Conservation (phyloP, 2,113 vertebrate genomes). For the Trematocara zebra region DNA sequence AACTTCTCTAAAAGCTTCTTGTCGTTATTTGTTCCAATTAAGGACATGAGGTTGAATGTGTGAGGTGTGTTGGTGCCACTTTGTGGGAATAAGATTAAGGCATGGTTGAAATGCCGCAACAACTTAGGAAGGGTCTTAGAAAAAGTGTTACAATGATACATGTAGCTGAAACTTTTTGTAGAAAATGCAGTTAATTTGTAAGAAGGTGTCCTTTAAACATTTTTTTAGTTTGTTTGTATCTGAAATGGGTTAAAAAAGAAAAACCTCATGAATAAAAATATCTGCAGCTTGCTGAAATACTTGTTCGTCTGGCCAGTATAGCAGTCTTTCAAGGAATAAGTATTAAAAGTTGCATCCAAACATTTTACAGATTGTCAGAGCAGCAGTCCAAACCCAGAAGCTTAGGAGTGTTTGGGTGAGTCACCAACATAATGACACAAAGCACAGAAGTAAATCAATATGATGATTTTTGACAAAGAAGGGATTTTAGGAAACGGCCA, state of each 20-base stretch:
- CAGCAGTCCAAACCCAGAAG: background rate
- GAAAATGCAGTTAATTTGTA: background rate
- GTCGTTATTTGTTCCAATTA: background rate
- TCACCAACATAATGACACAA: background rate
- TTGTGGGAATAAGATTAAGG: background rate
- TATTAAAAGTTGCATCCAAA: background rate
- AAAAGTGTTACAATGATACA: background rate
- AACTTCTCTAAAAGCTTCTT: background rate
- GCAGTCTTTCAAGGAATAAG: background rate
- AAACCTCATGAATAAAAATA: background rate
- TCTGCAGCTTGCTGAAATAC: background rate
- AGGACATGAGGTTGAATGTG: background rate
- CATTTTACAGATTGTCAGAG: background rate
- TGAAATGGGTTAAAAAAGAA: background rate
- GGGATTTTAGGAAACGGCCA: background rate
- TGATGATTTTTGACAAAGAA: background rate
- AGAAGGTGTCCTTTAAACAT: background rate
- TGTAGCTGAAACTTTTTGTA: background rate
- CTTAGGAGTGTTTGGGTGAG: background rate
- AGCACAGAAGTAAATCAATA: background rate
- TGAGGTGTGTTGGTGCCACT: background rate
- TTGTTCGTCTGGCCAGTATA: background rate
- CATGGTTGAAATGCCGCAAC: background rate
- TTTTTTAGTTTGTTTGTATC: background rate
- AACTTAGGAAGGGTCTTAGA: background rate